Evolutionary conservation across 2,888 invertebrate genomes (phyloP), one percentile per base, ranked within the genome.

Genomic region (Lysandra coridon): DNA sequence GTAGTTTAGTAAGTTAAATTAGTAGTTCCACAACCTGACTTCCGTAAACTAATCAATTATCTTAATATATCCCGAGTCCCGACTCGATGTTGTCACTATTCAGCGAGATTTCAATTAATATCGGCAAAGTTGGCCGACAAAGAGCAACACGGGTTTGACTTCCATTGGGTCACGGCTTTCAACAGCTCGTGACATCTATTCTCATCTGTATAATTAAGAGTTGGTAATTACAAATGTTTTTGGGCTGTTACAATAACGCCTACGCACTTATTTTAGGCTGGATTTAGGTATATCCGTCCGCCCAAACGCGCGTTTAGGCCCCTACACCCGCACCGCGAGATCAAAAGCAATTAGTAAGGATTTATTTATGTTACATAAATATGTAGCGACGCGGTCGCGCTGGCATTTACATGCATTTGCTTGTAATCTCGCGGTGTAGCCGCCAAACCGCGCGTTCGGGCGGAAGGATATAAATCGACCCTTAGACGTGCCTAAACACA

Each of bases 161-260:
- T 69, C 73, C 14, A 74, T 37, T 17, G 44, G 53, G n/a, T 40
- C n/a, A 23, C 73, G 40, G 60, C 44, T 53, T 78, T 79, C 78
- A 74, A 79, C 44, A 17, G 73, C 73, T 79, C 57, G 78, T 73
- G 6, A 79, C 60, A 14, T 53, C 12, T 60, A 73, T 78, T 69
- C 57, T 57, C 6, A 37, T 6, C 17, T 17, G 57, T 57, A 17
- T 57, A 17, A 57, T 57, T 57, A 57, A 62, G 62, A 7, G 62
- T 23, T 2, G 62, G 62, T 62, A 23, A 23, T 62, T 7, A 23
- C 62, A 62, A 62, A 62, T 23, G 62, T 62, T 62, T 62, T 23
- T 23, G 23, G 23, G 62, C 57, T 10, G 6, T 23, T 10, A 62
- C 7, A 23, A 62, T 23, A 23, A 7, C 23, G 62, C 1, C 17